phyloP scores from a whole-genome alignment of 2,113 vertebrate species.

The Equus quagga region DNA sequence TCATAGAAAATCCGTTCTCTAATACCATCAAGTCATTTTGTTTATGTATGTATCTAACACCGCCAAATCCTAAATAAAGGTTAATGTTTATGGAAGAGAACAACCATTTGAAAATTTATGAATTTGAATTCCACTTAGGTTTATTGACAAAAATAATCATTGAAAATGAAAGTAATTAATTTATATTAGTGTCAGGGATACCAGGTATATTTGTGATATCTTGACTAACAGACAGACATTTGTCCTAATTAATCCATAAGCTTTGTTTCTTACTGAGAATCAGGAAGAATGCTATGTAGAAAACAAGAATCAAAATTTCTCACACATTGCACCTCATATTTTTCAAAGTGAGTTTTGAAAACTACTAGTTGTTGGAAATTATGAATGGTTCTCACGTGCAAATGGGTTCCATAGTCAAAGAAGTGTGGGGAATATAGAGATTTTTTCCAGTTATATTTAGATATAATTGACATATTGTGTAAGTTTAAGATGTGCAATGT shows the following conservation, averaged over 20 bases:
- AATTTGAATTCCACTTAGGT: conserved; percentile 47
- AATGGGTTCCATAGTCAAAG: not conserved
- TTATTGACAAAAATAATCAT: conserved; percentile 56
- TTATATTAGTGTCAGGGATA: conserved; percentile 19
- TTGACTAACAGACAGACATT: not conserved
- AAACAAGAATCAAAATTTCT: not conserved
- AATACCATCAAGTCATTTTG: not conserved
- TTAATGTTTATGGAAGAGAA: conserved; percentile 41
- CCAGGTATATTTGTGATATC: not conserved
- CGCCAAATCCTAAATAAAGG: conserved; percentile 50
- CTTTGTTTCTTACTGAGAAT: not conserved
- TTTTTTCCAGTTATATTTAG: not conserved
- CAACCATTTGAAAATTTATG: conserved; percentile 25
- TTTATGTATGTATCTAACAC: conserved; percentile 29
- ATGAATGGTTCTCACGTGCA: not conserved
- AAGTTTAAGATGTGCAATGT: not conserved
- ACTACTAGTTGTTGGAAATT: not conserved
- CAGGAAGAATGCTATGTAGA: not conserved
- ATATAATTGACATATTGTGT: not conserved
- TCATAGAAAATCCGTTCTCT: conserved; percentile 52
- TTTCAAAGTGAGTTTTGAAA: conserved; percentile 16
- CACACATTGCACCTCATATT: not conserved
- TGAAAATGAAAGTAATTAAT: conserved; percentile 42
- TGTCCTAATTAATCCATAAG: not conserved
- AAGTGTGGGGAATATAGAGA: not conserved